phyloP scores from a whole-genome alignment of 2,797 vertebrate genomes.

The Trachurus trachurus region DNA sequence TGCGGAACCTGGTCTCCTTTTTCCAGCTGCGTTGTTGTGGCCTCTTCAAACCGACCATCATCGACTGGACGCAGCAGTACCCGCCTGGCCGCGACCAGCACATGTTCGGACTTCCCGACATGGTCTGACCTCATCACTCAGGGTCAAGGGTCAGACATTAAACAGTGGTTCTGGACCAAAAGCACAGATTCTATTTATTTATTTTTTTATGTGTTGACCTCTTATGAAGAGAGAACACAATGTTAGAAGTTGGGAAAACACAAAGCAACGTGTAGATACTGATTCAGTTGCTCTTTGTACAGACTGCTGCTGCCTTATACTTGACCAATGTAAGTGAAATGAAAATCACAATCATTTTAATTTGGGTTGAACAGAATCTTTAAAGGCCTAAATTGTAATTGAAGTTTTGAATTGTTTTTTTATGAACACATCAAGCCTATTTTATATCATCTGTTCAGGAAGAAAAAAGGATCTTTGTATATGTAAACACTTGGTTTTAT shows the following conservation, averaged over 20 bases:
- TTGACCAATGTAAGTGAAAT: conserved; percentile 57
- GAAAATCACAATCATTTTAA: conserved; percentile 33
- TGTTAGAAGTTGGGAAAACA: conserved; percentile 21
- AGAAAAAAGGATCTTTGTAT: conserved; percentile 65
- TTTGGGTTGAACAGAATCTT: conserved; percentile 33
- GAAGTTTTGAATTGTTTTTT: conserved; percentile 70
- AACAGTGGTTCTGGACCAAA: conserved; percentile 73
- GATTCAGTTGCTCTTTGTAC: conserved; percentile 62
- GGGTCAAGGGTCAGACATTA: conserved; percentile 53
- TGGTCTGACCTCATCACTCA: conserved; percentile 82
- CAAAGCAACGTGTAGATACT: conserved; percentile 48
- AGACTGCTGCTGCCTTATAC: conserved; percentile 80
- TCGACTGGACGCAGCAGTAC: conserved; percentile 95
- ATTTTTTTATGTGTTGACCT: conserved; percentile 61
- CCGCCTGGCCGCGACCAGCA: conserved; percentile 82
- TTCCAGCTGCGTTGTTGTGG: conserved; percentile 95
- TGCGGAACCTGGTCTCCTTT: conserved; percentile 93
- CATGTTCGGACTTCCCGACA: conserved; percentile 84
- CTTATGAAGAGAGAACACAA: conserved; percentile 30
- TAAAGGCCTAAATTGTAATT: conserved; percentile 56
- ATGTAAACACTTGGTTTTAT: conserved; percentile 65
- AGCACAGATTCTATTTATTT: conserved; percentile 77
- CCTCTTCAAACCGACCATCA: conserved; percentile 87
- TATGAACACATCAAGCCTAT: conserved; percentile 69
- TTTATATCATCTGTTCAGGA: conserved; percentile 59